Conservation (phyloP, 2,113 vertebrate genomes). For the Nipponia nippon region DNA sequence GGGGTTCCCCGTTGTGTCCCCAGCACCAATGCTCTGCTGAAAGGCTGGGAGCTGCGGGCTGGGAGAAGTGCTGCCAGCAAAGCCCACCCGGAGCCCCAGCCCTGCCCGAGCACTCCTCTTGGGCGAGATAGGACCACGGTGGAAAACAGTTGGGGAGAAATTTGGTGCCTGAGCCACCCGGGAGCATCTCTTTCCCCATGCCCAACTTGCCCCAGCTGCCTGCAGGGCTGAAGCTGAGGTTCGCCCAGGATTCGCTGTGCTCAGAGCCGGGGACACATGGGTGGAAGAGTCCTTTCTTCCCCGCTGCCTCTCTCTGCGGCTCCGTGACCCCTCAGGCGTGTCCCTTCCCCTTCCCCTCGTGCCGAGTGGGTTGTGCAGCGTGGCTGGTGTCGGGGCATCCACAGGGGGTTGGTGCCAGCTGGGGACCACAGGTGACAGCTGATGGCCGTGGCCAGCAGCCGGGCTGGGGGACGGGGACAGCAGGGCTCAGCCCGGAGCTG, state of each 20-base stretch:
- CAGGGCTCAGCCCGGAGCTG: neutral
- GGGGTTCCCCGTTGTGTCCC: rapidly evolving
- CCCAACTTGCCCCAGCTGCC: no score
- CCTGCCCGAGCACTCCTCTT: rapidly evolving
- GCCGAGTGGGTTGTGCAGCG: rapidly evolving
- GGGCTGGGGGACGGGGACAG: neutral
- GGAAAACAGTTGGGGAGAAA: neutral
- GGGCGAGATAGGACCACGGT: rapidly evolving
- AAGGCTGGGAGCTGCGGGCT: neutral
- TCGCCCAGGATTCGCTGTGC: rapidly evolving
- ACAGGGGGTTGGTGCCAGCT: neutral
- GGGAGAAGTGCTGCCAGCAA: neutral
- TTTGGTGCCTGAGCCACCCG: no score
- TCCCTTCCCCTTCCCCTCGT: neutral
- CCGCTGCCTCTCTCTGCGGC: rapidly evolving
- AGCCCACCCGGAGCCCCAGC: neutral
- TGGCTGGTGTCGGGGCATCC: rapidly evolving
- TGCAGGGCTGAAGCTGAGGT: neutral
- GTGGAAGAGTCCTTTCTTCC: neutral
- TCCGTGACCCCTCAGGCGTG: rapidly evolving
- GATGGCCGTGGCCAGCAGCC: neutral
- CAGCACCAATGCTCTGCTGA: rapidly evolving
- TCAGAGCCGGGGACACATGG: rapidly evolving
- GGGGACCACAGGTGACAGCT: neutral
- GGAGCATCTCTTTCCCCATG: neutral